Evolutionary conservation across 2,888 invertebrate genomes (phyloP).

Genomic region (Tenthredo notha): DNA sequence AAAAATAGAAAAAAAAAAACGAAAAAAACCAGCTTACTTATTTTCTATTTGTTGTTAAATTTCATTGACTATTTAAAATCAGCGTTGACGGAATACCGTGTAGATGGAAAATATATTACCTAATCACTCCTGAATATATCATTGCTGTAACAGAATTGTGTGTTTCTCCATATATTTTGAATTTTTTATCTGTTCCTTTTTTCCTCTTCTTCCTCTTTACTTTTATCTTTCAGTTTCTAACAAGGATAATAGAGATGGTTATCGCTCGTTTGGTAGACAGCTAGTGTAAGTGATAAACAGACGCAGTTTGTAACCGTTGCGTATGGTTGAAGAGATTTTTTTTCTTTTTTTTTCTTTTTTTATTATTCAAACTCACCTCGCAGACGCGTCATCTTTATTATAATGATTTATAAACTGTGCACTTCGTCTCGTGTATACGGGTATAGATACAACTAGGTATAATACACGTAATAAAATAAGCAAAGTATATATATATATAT

Average conservation of each 20-base stretch:
- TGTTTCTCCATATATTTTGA: neutral
- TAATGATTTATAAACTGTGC: conserved; percentile 35
- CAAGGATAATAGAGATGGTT: conserved; percentile 39
- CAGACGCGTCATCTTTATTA: conserved; percentile 41
- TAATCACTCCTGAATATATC: neutral
- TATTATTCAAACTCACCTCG: neutral
- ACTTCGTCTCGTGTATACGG: neutral
- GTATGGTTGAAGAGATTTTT: neutral
- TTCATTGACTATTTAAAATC: neutral
- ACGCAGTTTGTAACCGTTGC: conserved; percentile 37
- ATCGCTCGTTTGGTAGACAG: conserved; percentile 26
- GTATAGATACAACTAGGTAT: neutral
- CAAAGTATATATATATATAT: neutral
- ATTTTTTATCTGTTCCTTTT: neutral
- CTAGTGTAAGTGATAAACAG: conserved; percentile 33
- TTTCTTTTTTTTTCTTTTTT: neutral
- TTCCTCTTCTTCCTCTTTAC: neutral
- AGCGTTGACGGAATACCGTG: neutral
- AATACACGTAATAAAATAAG: conserved; percentile 16
- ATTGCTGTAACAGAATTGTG: neutral
- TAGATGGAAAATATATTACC: neutral
- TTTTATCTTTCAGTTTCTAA: neutral
- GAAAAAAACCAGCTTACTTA: neutral
- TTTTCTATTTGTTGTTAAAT: conserved; percentile 28
- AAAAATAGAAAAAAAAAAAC: no score